These are phyloP conservation scores for Cancer borealis DNA, from an alignment of 2,888 invertebrate species.

Conservation along the genomic window DNA sequence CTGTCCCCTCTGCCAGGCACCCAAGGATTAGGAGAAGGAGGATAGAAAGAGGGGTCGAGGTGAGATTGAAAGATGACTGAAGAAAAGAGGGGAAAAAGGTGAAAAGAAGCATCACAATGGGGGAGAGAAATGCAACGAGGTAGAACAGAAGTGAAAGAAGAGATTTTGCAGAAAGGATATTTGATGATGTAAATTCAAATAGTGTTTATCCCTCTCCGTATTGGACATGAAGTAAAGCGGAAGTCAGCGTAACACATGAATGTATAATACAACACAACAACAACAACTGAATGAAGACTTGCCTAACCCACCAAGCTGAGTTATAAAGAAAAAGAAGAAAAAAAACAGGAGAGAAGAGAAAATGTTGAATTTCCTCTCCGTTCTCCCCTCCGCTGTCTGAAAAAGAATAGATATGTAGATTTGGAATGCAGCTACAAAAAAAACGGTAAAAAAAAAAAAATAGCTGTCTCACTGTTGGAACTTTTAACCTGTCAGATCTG, in stretches of 20 bases:
- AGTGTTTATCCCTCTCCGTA: too few species aligned
- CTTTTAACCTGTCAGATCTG: conserved; percentile 16
- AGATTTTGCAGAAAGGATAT: not conserved
- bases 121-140: not conserved
- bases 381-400: not conserved
- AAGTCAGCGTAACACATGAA: too few species aligned
- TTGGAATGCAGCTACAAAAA: not conserved
- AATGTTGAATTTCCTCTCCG: not conserved
- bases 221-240: too few species aligned
- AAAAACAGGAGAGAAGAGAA: too few species aligned
- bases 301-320: too few species aligned
- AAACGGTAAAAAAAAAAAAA: not conserved
- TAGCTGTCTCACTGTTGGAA: conserved; percentile 13
- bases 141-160: not conserved
- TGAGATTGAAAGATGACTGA: not conserved
- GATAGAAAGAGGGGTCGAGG: not conserved
- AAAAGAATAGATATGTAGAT: conserved; percentile 8
- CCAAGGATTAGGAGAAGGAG: not conserved
- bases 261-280: too few species aligned
- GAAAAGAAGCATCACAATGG: not conserved
- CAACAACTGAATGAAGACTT: too few species aligned
- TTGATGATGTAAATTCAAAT: too few species aligned
- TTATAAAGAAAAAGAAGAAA: too few species aligned
- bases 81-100: not conserved
- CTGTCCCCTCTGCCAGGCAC: not conserved